Base-by-base conservation (phyloP, 2,797 vertebrate genomes). In the Toxotes lorentzi region DNA sequence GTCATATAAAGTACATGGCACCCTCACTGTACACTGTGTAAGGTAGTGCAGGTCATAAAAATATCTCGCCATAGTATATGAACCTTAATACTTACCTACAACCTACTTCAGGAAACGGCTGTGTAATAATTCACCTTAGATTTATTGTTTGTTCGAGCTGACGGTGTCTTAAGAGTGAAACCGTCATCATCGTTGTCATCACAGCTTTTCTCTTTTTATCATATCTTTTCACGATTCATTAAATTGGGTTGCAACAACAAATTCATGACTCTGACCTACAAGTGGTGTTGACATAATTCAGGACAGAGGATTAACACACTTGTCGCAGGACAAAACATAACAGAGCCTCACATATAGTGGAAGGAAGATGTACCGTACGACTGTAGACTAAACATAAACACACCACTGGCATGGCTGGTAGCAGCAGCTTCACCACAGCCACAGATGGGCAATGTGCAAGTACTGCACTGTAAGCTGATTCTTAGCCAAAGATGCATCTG, bases 351-450 rank as follows among this genome's bases (percentile, higher is more conserved):
- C 58, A 23, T 71, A 64, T 40, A 53, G 67, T 30, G 65, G 45
- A 65, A 40, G 79, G 78, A 81, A 83, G 83, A 83, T 43, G 85
- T 62, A 70, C 73, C n/a, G 38, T 78, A 17, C 0, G 59, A 21
- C 23, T 27, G 71, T 24, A 92, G 91, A 86, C 89, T 87, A 85
- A 89, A 91, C 87, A 90, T 77, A 76, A 89, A 88, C 81, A 79
- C 67, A 27, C 10, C 27, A 1, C 61, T 61, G 83, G 84, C 73
- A 78, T 2, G 62, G 68, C 61, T 72, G 78, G 66, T 67, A 40
- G 73, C 66, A 32, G 81, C 76, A 64, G 63, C 43, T 27, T 51
- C 47, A 78, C 75, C 73, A 58, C 79, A 53, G 66, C 24, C 57
- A 34, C 81, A 89, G 54, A 81, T 73, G 76, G 76, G 69, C 64